Conservation (phyloP, 2,113 vertebrate species). For the Apteryx mantelli region DNA sequence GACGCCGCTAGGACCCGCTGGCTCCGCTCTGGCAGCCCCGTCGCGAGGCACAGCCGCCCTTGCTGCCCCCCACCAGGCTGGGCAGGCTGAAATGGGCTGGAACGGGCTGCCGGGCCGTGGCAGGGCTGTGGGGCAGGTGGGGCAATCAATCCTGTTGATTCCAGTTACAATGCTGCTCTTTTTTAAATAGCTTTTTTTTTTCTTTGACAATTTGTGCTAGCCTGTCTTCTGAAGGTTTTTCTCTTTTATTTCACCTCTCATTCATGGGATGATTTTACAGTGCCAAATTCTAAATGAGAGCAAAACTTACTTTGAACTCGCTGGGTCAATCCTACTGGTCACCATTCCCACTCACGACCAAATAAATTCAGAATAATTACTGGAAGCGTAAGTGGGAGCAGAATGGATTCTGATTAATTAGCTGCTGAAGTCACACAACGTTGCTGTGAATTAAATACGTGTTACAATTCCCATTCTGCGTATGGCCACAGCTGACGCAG, state of each 20-base stretch:
- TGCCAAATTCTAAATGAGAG: background rate
- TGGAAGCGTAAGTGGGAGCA: too few species aligned
- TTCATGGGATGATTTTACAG: background rate
- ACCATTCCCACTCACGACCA: background rate
- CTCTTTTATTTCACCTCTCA: background rate
- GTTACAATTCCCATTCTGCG: background rate
- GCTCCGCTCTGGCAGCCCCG: too few species aligned
- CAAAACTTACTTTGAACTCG: background rate
- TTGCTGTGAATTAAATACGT: background rate
- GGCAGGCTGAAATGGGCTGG: background rate
- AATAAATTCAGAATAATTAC: background rate
- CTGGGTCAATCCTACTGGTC: too few species aligned
- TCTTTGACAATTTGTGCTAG: background rate
- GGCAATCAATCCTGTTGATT: background rate
- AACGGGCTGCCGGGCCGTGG: background rate
- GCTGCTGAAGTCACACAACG: background rate
- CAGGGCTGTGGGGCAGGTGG: fast-evolving
- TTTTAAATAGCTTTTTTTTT: background rate
- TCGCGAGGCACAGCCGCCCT: too few species aligned
- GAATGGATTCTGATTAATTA: background rate
- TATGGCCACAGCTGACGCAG: background rate
- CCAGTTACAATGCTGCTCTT: background rate
- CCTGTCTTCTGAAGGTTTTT: background rate
- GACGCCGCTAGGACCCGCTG: too few species aligned
- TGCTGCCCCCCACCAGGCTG: too few species aligned